Conservation (phyloP, 2,888 invertebrate genomes). For the Ophion ellenae region DNA sequence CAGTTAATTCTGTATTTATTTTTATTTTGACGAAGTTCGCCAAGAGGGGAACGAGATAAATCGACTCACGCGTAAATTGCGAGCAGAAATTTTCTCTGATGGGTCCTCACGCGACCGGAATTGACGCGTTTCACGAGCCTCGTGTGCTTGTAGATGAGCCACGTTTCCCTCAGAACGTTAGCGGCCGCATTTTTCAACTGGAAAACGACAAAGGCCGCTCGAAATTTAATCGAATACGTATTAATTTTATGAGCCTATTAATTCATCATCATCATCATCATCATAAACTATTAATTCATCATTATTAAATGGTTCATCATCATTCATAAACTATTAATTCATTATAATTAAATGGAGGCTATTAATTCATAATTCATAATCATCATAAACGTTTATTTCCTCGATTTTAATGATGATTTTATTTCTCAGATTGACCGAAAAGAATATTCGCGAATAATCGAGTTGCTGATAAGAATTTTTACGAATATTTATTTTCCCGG, state of each 20-base stretch:
- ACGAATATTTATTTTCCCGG: no score
- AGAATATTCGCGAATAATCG: neutral
- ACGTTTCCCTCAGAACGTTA: constrained; percentile 99
- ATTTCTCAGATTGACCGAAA: neutral
- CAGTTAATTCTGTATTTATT: neutral
- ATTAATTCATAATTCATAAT: no score
- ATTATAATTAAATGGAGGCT: no score
- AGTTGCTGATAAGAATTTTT: neutral
- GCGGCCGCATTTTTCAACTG: constrained; percentile 99
- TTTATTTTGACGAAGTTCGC: neutral
- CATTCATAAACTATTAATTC: no score
- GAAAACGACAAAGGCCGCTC: constrained; percentile 74
- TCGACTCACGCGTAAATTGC: constrained; percentile 98
- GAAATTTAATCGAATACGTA: constrained; percentile 6
- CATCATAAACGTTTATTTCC: neutral
- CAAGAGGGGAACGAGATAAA: constrained; percentile 29
- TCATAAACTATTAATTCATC: no score
- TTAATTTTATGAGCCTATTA: neutral
- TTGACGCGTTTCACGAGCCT: constrained; percentile 98
- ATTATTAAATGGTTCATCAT: no score
- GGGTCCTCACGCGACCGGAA: constrained; percentile 97
- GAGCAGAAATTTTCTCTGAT: constrained; percentile 99
- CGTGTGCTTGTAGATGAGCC: constrained; percentile 99
- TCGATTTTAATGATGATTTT: neutral
- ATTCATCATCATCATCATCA: no score